Conservation (phyloP, 2,113 vertebrate species). For the Anseranas semipalmata region DNA sequence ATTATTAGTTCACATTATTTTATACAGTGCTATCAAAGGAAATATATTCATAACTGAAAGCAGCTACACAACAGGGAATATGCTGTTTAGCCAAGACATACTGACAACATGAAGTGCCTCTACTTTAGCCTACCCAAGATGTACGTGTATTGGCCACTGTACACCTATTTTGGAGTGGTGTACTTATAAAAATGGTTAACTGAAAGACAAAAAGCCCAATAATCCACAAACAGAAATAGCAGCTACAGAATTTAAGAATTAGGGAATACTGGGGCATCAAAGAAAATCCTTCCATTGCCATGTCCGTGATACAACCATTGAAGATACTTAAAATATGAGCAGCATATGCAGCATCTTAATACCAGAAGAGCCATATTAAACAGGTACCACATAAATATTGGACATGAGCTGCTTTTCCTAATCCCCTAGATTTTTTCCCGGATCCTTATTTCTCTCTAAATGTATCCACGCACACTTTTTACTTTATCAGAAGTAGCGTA, state of each 20-base stretch:
- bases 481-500: neutral
- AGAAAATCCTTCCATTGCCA: neutral
- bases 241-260: neutral
- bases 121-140: neutral
- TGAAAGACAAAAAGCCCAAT: neutral
- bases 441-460: neutral
- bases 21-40: neutral
- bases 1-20: neutral
- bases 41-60: neutral
- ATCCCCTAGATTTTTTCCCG: neutral
- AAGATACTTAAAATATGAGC: neutral
- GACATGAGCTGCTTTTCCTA: neutral
- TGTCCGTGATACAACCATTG: neutral
- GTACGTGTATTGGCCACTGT: rapidly evolving
- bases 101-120: neutral
- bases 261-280: neutral
- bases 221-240: neutral
- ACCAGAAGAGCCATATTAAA: neutral
- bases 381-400: neutral
- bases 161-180: neutral
- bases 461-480: neutral
- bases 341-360: neutral
- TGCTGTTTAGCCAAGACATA: neutral
- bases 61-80: neutral
- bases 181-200: neutral